Evolutionary conservation across 2,113 vertebrate genomes (phyloP).

Genomic region (Telmatochromis sp.): DNA sequence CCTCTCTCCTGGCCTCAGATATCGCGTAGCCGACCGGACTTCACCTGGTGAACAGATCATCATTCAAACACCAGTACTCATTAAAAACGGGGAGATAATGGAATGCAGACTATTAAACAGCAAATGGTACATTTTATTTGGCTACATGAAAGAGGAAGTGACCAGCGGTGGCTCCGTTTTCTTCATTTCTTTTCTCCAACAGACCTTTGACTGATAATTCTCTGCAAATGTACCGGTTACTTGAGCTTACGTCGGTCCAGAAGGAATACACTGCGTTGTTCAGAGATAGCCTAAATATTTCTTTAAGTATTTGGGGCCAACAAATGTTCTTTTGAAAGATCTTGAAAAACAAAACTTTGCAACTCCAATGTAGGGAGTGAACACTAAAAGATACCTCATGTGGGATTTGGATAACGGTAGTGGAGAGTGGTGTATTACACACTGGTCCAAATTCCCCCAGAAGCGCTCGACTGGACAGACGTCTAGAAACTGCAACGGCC

Average conservation of each 20-base stretch:
- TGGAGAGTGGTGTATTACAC: background rate
- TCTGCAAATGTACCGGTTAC: background rate
- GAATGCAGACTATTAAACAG: background rate
- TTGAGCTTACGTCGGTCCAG: background rate
- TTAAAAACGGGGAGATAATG: slow-evolving; percentile 15
- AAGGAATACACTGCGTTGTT: background rate
- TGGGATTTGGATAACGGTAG: background rate
- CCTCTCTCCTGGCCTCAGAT: slow-evolving; percentile 18
- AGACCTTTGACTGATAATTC: background rate
- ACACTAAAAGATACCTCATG: background rate
- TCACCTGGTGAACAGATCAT: slow-evolving; percentile 33
- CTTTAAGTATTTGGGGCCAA: background rate
- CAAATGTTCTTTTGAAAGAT: background rate
- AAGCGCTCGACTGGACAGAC: background rate
- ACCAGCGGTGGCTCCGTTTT: background rate
- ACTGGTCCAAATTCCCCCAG: background rate
- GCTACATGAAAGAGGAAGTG: background rate
- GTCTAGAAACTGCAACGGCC: background rate
- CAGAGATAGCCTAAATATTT: background rate
- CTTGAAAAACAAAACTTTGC: background rate
- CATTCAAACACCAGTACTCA: slow-evolving; percentile 6
- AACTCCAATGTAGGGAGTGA: background rate
- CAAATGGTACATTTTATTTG: background rate
- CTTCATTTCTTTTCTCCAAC: background rate
- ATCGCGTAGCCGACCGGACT: background rate